These are phyloP conservation scores for Dynastes maya DNA, from an alignment of 2,888 invertebrate genomes.

Conservation along the genomic window DNA sequence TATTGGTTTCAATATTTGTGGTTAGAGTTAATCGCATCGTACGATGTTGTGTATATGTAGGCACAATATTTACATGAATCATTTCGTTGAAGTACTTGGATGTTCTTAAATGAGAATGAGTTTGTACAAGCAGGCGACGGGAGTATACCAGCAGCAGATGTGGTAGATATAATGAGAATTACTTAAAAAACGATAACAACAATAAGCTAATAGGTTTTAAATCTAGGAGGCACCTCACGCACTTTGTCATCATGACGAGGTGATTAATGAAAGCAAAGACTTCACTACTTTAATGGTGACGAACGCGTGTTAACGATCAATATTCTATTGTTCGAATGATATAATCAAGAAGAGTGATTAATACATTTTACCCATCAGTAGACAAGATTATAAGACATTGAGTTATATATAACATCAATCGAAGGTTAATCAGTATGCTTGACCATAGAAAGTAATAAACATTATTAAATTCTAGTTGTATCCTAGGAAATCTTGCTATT, in stretches of 20 bases:
- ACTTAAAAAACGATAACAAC: background rate
- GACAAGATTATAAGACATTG: too few relatives aligned
- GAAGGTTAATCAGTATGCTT: background rate
- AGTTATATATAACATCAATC: background rate
- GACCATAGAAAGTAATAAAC: background rate
- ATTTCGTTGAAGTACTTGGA: background rate
- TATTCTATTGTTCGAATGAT: conserved; percentile 10
- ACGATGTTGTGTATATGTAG: conserved; percentile 3
- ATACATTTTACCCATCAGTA: background rate
- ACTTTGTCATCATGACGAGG: conserved; percentile 3
- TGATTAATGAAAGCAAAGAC: conserved; percentile 16
- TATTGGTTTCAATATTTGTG: conserved; percentile 19
- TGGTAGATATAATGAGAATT: conserved; percentile 15
- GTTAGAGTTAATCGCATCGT: background rate
- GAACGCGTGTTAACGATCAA: background rate
- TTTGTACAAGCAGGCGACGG: background rate
- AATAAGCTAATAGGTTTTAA: conserved; percentile 10
- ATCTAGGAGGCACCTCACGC: conserved; percentile 1
- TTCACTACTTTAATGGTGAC: conserved; percentile 1
- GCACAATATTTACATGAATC: conserved; percentile 28
- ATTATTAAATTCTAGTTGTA: too few relatives aligned
- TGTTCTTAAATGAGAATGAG: background rate
- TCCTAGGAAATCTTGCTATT: too few relatives aligned
- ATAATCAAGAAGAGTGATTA: conserved; percentile 12
- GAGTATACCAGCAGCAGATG: conserved; percentile 1